Percentiles rank a stretch among this genome's conserved stretches.
These are phyloP conservation scores for Hartigia nigra DNA, from an alignment of 2,888 invertebrate species.

Conservation along the genomic window DNA sequence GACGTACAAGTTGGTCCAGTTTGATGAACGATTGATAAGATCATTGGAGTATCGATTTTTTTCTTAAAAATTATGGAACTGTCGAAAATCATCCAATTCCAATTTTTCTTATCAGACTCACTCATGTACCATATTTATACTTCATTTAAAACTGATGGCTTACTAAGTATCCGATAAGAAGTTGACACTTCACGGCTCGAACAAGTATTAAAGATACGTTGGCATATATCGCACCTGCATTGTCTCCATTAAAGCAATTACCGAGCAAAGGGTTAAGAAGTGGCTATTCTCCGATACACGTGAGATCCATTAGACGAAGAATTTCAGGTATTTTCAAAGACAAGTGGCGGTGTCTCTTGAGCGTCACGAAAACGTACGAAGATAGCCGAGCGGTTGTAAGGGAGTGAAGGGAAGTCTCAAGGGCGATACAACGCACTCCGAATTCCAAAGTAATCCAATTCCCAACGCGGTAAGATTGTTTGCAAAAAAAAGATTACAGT, in stretches of 20 bases:
- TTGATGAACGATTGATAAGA: background rate
- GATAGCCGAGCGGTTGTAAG: background rate
- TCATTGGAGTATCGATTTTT: background rate
- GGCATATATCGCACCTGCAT: background rate
- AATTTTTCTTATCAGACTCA: background rate
- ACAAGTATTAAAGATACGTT: background rate
- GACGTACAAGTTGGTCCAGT: background rate
- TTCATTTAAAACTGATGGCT: background rate
- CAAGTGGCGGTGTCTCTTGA: conserved; percentile 13
- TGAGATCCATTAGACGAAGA: conserved; percentile 34
- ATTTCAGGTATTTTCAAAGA: conserved; percentile 35
- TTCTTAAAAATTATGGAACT: background rate
- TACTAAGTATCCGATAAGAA: background rate
- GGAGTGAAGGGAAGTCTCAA: background rate
- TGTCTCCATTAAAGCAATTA: background rate
- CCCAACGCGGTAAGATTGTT: too few species aligned
- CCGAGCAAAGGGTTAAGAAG: background rate
- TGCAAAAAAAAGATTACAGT: background rate
- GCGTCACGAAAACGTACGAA: background rate
- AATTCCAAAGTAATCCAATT: background rate
- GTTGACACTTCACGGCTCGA: background rate
- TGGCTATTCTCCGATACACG: background rate
- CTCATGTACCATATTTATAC: background rate
- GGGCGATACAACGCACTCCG: background rate
- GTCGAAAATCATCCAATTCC: too few species aligned